These are phyloP conservation scores for Siniperca undulata DNA, from an alignment of 2,797 vertebrate species.

Conservation along the genomic window DNA sequence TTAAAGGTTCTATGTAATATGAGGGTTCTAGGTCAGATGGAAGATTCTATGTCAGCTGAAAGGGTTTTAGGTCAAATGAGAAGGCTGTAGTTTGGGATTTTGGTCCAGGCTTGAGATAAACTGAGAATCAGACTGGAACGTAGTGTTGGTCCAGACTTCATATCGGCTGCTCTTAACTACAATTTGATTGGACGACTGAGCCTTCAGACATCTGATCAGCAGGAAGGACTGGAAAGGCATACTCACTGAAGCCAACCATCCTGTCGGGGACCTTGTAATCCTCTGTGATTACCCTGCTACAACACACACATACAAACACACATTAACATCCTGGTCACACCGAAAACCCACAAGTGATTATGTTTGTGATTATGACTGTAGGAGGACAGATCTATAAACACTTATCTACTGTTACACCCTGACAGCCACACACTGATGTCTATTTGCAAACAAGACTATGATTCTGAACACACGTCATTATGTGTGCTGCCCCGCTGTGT, in stretches of 20 bases:
- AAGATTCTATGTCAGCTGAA: not conserved
- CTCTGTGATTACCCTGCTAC: conserved; percentile 92
- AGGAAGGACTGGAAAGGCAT: conserved; percentile 45
- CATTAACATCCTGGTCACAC: conserved; percentile 16
- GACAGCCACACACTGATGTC: conserved; percentile 7
- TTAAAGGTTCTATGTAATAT: not conserved
- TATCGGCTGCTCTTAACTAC: not conserved
- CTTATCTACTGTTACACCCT: conserved; percentile 19
- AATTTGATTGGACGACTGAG: not conserved
- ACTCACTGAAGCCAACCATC: conserved; percentile 99
- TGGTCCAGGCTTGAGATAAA: not conserved
- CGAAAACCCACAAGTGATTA: conserved; percentile 48
- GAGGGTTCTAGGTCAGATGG: too few relatives aligned
- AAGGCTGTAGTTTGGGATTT: not conserved
- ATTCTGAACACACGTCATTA: conserved; percentile 36
- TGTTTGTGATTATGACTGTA: conserved; percentile 34
- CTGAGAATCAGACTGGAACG: too few relatives aligned
- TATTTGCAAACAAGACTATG: conserved; percentile 56
- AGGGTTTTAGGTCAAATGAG: not conserved
- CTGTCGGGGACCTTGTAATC: conserved; percentile 98
- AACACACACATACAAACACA: conserved; percentile 54
- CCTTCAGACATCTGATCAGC: not conserved
- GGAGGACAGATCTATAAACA: conserved; percentile 63
- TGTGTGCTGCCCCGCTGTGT: conserved; percentile 18
- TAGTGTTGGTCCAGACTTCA: not conserved